Base-by-base conservation (phyloP, 2,888 invertebrate genomes). In the Cynaeus angustus region DNA sequence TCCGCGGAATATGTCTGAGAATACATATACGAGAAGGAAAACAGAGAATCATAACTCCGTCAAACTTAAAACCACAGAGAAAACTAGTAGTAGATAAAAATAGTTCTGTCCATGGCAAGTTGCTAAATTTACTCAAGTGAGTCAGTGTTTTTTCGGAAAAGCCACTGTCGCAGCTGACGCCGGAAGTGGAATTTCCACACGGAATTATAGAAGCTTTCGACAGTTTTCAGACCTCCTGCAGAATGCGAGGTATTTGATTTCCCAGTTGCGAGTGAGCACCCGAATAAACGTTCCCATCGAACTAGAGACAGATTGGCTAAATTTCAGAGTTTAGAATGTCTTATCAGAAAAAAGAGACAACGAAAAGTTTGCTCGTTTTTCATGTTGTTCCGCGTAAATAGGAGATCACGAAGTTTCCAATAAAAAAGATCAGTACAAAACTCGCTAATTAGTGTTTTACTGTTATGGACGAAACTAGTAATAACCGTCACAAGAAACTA, bases 211-310 rank as follows among this genome's bases (percentile, higher is more conserved):
- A 50, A 21, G 16, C 38, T 50, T 61, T 61, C 61, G 61, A 61
- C 61, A 50, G 61, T 50, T 61, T 61, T 13, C 13, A 14, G 16
- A 59, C 45, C 45, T 59, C 12, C 38, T 12, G 59, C 14, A 50
- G 48, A 61, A 61, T 61, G 38, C 28, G 16, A 50, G 50, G 50
- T 48, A 61, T 61, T 61, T 61, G 61, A 61, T 61, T 48, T 61
- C 46, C 59, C 61, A 50, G 61, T 28, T 61, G 48, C 37, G 16
- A 33, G 61, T 33, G 48, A 48, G 48, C 14, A 48, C 56, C 10
- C 37, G 10, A 33, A 21, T 12, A 10, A 33, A 14, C 13, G 16
- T n/a, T 45, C 28, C 38, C 13, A 50, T 61, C 21, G 48, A 61
- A 61, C 50, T 33, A 9, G 37, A 61, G 48, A 61, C 61, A 50